Evolutionary conservation across 2,797 vertebrate genomes (phyloP).

Genomic region (Tokudaia muenninki): DNA sequence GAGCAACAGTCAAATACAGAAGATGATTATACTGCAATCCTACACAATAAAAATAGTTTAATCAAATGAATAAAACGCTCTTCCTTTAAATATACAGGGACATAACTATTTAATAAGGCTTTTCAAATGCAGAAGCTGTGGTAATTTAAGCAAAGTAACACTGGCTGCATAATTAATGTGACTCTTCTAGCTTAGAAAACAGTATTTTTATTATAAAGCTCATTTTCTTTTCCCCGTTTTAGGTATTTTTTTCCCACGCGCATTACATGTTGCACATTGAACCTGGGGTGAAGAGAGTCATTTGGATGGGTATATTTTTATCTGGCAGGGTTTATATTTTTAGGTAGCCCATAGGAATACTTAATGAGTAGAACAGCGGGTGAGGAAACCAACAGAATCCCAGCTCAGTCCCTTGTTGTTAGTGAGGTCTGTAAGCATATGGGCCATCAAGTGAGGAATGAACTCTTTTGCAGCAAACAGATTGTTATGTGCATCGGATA

Average conservation of each 20-base stretch:
- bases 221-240: slow-evolving; percentile 77
- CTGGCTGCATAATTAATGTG: slow-evolving; percentile 63
- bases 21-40: not conserved
- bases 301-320: slow-evolving; percentile 45
- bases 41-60: slow-evolving; percentile 56
- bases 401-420: slow-evolving; percentile 40
- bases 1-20: not conserved
- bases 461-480: slow-evolving; percentile 51
- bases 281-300: slow-evolving; percentile 51
- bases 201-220: slow-evolving; percentile 79
- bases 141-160: slow-evolving; percentile 73
- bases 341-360: slow-evolving; percentile 21
- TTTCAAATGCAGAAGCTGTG: slow-evolving; percentile 61
- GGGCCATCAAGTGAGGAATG: slow-evolving; percentile 58
- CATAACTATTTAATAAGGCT: slow-evolving; percentile 64
- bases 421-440: slow-evolving; percentile 52
- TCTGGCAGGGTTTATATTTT: slow-evolving; percentile 54
- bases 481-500: slow-evolving; percentile 32
- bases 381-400: not conserved
- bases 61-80: slow-evolving; percentile 60
- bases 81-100: slow-evolving; percentile 58
- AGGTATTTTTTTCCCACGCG: slow-evolving; percentile 35
- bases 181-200: slow-evolving; percentile 68
- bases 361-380: slow-evolving; percentile 10
- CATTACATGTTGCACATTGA: slow-evolving; percentile 34